These are phyloP conservation scores for Coelopa frigida DNA, from an alignment of 1,140 invertebrate genomes.

Conservation along the genomic window DNA sequence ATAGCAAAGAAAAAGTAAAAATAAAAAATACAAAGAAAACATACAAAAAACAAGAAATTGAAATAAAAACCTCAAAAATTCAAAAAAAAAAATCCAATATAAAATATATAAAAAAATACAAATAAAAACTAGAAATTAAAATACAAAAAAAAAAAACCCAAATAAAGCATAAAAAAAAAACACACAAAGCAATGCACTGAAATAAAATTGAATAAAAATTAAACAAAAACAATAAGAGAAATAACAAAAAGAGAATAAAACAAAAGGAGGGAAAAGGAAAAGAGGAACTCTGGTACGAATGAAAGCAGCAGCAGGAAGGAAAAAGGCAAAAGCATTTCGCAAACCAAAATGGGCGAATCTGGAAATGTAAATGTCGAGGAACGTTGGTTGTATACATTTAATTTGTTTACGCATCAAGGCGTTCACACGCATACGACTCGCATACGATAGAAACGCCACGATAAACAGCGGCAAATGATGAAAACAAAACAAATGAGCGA, in stretches of 20 bases:
- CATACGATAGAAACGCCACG: not conserved
- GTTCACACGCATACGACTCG: not conserved
- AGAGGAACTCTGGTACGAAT: too few species aligned
- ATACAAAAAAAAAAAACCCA: not conserved
- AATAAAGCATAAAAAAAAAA: not conserved
- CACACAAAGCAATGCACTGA: not conserved
- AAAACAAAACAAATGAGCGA: conserved; percentile 4
- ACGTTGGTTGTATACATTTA: not conserved
- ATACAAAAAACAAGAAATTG: too few species aligned
- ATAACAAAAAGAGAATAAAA: not conserved
- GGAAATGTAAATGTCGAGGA: not conserved
- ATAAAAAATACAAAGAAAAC: too few species aligned
- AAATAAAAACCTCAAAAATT: too few species aligned
- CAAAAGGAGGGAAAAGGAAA: too few species aligned
- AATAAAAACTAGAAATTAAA: not conserved
- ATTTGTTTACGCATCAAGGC: not conserved
- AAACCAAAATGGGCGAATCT: not conserved
- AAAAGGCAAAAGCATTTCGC: too few species aligned
- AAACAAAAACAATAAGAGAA: not conserved
- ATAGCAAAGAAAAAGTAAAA: too few species aligned
- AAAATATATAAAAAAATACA: too few species aligned
- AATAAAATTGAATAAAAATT: conserved; percentile 5
- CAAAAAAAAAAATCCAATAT: too few species aligned
- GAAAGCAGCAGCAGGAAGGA: too few species aligned
- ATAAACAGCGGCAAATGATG: conserved; percentile 4